Conservation (phyloP, 2,888 invertebrate genomes). For the Cryptocephalus moraei region DNA sequence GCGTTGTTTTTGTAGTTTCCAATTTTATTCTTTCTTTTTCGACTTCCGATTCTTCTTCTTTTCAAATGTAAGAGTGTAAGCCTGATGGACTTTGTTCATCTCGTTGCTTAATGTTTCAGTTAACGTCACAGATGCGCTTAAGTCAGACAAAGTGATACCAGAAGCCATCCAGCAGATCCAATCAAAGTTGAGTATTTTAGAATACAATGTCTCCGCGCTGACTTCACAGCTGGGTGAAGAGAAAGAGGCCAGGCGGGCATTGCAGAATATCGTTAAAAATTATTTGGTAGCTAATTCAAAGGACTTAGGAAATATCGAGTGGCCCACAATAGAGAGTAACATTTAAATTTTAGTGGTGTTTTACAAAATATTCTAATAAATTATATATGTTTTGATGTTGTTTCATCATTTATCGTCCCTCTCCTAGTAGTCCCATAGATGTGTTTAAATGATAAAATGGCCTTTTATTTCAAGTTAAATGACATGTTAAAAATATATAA, state of each 20-base stretch:
- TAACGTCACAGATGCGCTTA: constrained; percentile 23
- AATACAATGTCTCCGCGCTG: constrained; percentile 31
- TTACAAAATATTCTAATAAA: too few species aligned
- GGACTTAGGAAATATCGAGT: constrained; percentile 32
- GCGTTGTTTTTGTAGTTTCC: neutral
- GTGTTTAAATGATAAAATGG: too few species aligned
- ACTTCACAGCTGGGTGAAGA: constrained; percentile 34
- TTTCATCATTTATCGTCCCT: too few species aligned
- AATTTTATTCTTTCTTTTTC: too few species aligned
- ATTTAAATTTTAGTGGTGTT: constrained; percentile 12
- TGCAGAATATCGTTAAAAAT: constrained; percentile 24
- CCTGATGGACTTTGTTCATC: neutral
- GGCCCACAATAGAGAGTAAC: constrained; percentile 30
- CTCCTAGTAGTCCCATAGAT: too few species aligned
- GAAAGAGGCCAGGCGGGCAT: constrained; percentile 30
- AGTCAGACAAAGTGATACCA: constrained; percentile 23
- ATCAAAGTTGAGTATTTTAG: constrained; percentile 30
- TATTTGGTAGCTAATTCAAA: constrained; percentile 25
- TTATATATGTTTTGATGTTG: too few species aligned
- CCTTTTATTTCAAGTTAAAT: too few species aligned
- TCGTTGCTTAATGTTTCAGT: constrained; percentile 16
- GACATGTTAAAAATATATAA: too few species aligned
- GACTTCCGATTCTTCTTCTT: neutral
- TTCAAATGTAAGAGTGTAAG: neutral
- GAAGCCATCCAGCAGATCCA: constrained; percentile 25